These are phyloP conservation scores for Tribolium madens DNA, from an alignment of 1,140 invertebrate genomes.

Conservation along the genomic window DNA sequence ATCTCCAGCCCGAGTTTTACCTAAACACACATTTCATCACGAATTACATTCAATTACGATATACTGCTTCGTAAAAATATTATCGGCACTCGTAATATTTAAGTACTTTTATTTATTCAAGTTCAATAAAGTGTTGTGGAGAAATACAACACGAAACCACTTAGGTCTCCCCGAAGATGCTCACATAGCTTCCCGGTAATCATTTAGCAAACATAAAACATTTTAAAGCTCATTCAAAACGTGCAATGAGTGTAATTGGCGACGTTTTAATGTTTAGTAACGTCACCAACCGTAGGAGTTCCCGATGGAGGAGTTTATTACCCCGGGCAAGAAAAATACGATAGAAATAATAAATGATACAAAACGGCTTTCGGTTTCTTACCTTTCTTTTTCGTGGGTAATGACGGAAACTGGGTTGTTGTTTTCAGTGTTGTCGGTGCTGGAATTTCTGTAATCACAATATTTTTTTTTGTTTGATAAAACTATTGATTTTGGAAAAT, in stretches of 20 bases:
- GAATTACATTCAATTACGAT: constrained; percentile 33
- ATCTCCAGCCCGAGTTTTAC: constrained; percentile 43
- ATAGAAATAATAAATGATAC: constrained; percentile 40
- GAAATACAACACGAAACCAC: constrained; percentile 22
- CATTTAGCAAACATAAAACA: constrained; percentile 41
- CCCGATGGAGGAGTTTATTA: constrained; percentile 39
- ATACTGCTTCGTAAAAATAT: constrained; percentile 31
- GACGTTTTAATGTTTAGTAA: constrained; percentile 24
- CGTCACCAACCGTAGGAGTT: constrained; percentile 30
- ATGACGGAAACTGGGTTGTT: constrained; percentile 58
- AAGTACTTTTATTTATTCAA: constrained; percentile 31
- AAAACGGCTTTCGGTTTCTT: constrained; percentile 43
- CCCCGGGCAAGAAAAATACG: constrained; percentile 9
- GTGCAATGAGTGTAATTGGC: constrained; percentile 43
- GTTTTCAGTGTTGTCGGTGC: constrained; percentile 62
- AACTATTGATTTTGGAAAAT: constrained; percentile 50
- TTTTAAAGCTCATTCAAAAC: constrained; percentile 46
- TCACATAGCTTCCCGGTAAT: constrained; percentile 29
- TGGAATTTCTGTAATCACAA: constrained; percentile 63
- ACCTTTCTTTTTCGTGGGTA: constrained; percentile 62
- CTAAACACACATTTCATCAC: constrained; percentile 47
- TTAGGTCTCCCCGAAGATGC: constrained; percentile 14
- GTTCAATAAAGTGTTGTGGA: constrained; percentile 29
- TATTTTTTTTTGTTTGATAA: constrained; percentile 24
- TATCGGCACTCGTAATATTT: constrained; percentile 23